phyloP scores from a whole-genome alignment of 2,113 vertebrate genomes.

The Globicephala melas region DNA sequence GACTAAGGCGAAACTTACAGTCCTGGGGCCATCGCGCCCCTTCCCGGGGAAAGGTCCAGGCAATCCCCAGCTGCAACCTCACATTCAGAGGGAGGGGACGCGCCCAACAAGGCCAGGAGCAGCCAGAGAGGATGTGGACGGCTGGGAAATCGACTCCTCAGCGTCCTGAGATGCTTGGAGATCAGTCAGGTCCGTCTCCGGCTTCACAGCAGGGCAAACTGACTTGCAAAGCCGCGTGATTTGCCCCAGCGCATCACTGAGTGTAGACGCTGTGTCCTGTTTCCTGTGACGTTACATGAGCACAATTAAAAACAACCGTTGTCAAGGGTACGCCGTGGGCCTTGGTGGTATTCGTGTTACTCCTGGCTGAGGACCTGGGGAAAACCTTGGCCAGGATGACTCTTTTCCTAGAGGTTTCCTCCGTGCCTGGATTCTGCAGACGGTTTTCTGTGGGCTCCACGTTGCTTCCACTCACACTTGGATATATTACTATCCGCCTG shows the following conservation, averaged over 20 bases:
- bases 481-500: background rate
- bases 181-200: background rate
- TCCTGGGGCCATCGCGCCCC: background rate
- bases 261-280: too few species aligned
- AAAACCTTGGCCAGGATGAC: background rate
- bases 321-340: accelerated
- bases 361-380: background rate
- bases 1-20: background rate
- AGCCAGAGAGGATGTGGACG: accelerated
- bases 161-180: background rate
- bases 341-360: accelerated
- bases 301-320: accelerated
- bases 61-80: background rate
- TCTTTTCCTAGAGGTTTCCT: background rate
- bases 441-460: background rate
- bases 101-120: too few species aligned
- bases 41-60: background rate
- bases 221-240: background rate
- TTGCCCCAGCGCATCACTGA: accelerated
- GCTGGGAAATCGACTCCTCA: background rate
- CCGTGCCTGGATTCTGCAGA: background rate
- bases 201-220: background rate
- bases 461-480: background rate
- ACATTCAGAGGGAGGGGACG: background rate
- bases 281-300: background rate